Evolutionary conservation across 2,888 invertebrate species (phyloP), one percentile per base, ranked within the genome.

Genomic region (Callyntrura sp.): DNA sequence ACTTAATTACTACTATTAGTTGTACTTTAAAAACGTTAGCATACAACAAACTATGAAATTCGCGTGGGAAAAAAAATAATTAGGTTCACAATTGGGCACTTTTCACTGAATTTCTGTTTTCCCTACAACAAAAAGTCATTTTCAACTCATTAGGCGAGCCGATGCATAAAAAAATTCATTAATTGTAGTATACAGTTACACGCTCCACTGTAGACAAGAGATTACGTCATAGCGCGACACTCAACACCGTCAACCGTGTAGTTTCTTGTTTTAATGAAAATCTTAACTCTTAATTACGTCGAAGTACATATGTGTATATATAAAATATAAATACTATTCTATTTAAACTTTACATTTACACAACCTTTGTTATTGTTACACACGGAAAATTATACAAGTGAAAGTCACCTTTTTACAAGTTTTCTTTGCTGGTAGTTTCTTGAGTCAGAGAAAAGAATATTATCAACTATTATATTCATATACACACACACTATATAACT

Each of bases 341-440:
- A n/a, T n/a, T 48, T 8, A 48, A 73, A 45, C 73, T 73, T 48
- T 73, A 73, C 51, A 51, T 73, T 73, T 73, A 73, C 73, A 73
- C 51, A 0, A 45, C 82, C 65, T 88, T 87, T 87, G 81, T 73
- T 70, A 57, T 57, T 70, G 25, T 70, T n/a, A n/a, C n/a, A n/a
- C n/a, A n/a, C n/a, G n/a, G n/a, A n/a, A n/a, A n/a, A n/a, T n/a
- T 8, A 9, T 78, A 23, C 14, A 57, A 82, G n/a, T 62, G 35
- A 28, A 82, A 82, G 23, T 51, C 48, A 83, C 88, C 88, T 88
- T 88, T 88, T 88, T 88, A 88, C 88, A 88, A 88, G 62, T 51
- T 83, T 83, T 88, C 78, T 87, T 81, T 45, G 68, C 57, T 51
- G 55, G 73, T 48, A 73, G 73, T 51, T 25, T 20, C 9, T 23